phyloP scores from a whole-genome alignment of 1,140 invertebrate species.

The Saxidomus purpurata region DNA sequence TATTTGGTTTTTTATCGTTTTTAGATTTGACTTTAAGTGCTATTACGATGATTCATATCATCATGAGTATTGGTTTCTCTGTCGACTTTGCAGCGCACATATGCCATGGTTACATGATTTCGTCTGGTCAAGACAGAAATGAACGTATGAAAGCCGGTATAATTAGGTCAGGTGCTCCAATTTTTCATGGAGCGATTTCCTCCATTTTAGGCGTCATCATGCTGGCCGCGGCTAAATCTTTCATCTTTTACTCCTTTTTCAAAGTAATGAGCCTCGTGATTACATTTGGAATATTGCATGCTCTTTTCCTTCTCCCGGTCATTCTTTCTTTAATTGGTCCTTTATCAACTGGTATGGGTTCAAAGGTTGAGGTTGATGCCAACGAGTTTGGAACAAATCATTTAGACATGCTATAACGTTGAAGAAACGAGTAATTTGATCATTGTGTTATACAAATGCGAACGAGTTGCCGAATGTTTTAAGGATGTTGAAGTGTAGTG shows the following conservation, averaged over 20 bases:
- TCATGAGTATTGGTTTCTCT: conserved; percentile 99
- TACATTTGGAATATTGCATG: conserved; percentile 97
- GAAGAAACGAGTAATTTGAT: no score
- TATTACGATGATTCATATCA: conserved; percentile 99
- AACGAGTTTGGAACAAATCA: no score
- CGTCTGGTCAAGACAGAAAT: conserved; percentile 83
- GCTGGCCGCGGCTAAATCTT: conserved; percentile 95
- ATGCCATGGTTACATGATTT: conserved; percentile 98
- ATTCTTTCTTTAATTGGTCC: conserved; percentile 90
- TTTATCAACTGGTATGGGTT: no score
- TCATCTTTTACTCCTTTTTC: conserved; percentile 99
- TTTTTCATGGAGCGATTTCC: conserved; percentile 97
- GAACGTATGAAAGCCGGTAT: conserved; percentile 94
- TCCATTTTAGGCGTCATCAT: conserved; percentile 97
- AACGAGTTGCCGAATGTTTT: no score
- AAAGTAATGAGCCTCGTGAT: conserved; percentile 99
- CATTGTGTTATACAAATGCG: no score
- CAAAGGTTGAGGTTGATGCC: no score
- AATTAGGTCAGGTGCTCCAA: conserved; percentile 96
- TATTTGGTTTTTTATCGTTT: conserved; percentile 98
- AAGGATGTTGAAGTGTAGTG: no score
- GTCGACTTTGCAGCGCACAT: conserved; percentile 99
- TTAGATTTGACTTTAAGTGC: conserved; percentile 98
- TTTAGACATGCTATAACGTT: no score
- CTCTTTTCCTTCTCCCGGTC: conserved; percentile 96